A percentile compares a stretch with the other conserved stretches of the same genome.
Evolutionary conservation across 1,140 invertebrate genomes (phyloP).

Genomic region (Pararge aegeria): DNA sequence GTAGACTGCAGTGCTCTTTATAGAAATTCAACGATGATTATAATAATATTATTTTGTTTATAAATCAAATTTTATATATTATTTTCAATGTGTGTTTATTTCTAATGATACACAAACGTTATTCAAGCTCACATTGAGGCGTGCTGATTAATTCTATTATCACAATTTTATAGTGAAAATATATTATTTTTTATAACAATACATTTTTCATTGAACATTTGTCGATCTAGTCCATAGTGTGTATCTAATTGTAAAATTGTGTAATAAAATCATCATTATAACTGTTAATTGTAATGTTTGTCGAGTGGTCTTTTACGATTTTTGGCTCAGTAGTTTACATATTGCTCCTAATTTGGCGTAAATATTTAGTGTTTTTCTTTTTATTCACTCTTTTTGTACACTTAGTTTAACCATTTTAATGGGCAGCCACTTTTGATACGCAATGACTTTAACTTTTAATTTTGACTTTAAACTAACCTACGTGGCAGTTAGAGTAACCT

Average conservation of each 20-base stretch:
- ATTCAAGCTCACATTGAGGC: constrained; percentile 2
- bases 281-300: not conserved
- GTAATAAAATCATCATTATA: not conserved
- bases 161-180: constrained; percentile 9
- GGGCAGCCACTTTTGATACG: no score
- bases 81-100: no score
- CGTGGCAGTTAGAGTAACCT: no score
- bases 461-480: no score
- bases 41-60: no score
- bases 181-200: constrained; percentile 6
- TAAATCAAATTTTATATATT: no score
- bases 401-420: no score
- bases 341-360: constrained; percentile 40
- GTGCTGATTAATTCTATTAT: not conserved
- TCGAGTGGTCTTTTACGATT: constrained; percentile 25
- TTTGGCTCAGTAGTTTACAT: constrained; percentile 50
- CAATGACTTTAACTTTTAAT: no score
- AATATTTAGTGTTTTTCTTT: constrained; percentile 15
- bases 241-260: constrained; percentile 10
- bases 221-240: constrained; percentile 20
- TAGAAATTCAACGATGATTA: no score
- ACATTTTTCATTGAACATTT: constrained; percentile 5
- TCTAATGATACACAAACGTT: not conserved
- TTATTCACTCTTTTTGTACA: constrained; percentile 1
- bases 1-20: no score